These are phyloP conservation scores for Apistogramma diplotaenia DNA, from an alignment of 2,113 vertebrate species.

Conservation along the genomic window DNA sequence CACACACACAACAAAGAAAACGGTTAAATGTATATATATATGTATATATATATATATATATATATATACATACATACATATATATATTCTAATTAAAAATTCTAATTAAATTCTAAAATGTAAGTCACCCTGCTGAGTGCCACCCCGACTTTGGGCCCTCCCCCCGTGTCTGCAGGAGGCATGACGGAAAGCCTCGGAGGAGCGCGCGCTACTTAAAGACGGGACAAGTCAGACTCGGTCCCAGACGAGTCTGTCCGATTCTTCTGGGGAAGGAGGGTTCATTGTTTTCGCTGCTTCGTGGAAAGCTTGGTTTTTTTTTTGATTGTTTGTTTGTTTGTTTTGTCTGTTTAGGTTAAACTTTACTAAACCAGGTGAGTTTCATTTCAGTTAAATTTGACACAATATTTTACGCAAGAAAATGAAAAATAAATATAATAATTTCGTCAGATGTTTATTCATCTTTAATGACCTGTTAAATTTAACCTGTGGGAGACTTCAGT, in stretches of 20 bases:
- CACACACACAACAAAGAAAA: too few species aligned
- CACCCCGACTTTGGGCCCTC: not conserved
- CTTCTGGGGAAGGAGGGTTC: not conserved
- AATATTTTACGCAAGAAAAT: not conserved
- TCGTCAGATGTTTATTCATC: not conserved
- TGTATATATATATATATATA: too few species aligned
- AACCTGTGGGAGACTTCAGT: not conserved
- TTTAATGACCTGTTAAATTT: not conserved
- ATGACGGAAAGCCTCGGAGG: not conserved
- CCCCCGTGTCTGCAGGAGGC: not conserved
- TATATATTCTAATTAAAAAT: too few species aligned
- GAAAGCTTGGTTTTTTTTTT: not conserved
- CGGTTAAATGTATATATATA: too few species aligned
- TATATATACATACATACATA: too few species aligned
- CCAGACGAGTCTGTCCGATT: not conserved
- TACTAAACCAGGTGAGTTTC: constrained; percentile 25
- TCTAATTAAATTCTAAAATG: not conserved
- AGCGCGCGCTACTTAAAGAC: not conserved
- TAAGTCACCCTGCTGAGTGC: not conserved
- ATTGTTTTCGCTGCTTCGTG: not conserved
- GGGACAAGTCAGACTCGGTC: not conserved
- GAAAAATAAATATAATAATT: not conserved
- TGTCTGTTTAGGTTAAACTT: not conserved
- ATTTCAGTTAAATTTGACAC: not conserved
- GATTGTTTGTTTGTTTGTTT: not conserved